These are phyloP conservation scores for Galleria mellonella DNA, from an alignment of 1,140 invertebrate species.

Conservation along the genomic window DNA sequence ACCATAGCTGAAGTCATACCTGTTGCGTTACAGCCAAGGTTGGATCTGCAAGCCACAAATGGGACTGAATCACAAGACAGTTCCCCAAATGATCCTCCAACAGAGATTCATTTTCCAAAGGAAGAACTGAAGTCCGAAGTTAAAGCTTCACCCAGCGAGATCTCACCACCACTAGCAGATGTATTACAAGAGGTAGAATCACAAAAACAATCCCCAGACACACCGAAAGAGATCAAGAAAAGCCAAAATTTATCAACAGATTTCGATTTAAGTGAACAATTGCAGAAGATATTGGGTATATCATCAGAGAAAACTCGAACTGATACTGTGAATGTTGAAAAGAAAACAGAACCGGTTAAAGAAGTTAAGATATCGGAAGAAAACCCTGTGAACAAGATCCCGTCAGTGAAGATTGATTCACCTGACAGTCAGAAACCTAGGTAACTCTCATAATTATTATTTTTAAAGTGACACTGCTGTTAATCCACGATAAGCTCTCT, in stretches of 20 bases:
- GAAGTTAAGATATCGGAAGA: slow-evolving; percentile 63
- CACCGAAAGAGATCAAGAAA: slow-evolving; percentile 65
- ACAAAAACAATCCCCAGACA: slow-evolving; percentile 58
- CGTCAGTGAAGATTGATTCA: slow-evolving; percentile 70
- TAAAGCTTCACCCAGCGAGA: slow-evolving; percentile 62
- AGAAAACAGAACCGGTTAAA: slow-evolving; percentile 47
- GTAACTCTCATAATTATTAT: slow-evolving; percentile 30
- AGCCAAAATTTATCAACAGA: slow-evolving; percentile 70
- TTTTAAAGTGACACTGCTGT: too few species aligned
- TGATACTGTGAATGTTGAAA: slow-evolving; percentile 36
- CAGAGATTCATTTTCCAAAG: slow-evolving; percentile 57
- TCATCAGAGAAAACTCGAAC: slow-evolving; percentile 60
- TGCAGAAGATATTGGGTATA: slow-evolving; percentile 71
- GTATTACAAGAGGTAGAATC: slow-evolving; percentile 38
- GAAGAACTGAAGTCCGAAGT: slow-evolving; percentile 43
- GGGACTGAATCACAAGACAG: slow-evolving; percentile 58
- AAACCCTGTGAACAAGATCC: slow-evolving; percentile 40
- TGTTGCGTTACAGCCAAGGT: slow-evolving; percentile 46
- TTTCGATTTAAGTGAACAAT: slow-evolving; percentile 69
- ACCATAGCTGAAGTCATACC: slow-evolving; percentile 65
- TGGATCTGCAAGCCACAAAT: slow-evolving; percentile 45
- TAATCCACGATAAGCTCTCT: slow-evolving; percentile 1
- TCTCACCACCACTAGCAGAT: slow-evolving; percentile 58
- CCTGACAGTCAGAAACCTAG: slow-evolving; percentile 61
- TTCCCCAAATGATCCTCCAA: slow-evolving; percentile 60